A percentile compares a stretch with the other conserved stretches of the same genome.
Conservation (phyloP, 2,113 vertebrate species). For the Ptychochromis oligacanthus region DNA sequence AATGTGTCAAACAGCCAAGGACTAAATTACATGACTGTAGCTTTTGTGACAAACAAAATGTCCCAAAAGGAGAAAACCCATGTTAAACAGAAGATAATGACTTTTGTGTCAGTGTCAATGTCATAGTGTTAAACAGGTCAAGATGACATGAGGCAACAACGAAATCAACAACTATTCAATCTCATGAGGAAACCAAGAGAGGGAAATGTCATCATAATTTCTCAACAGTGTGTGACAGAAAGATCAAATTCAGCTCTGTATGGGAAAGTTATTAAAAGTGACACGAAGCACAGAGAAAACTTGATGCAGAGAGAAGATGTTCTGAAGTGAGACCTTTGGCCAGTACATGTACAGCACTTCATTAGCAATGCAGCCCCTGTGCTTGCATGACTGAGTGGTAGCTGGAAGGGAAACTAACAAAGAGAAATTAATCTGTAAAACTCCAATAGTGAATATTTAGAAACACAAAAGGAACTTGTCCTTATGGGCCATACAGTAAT, state of each 20-base stretch:
- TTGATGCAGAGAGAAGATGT: not conserved
- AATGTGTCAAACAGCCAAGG: not conserved
- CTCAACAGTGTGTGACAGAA: constrained; percentile 11
- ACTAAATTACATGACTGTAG: not conserved
- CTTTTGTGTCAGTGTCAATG: constrained; percentile 17
- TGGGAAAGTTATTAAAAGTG: not conserved
- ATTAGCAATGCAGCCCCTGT: not conserved
- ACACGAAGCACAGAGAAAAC: not conserved
- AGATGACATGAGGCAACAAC: constrained; percentile 20
- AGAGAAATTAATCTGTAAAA: not conserved
- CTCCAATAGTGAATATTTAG: not conserved
- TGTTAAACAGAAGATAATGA: constrained; percentile 5
- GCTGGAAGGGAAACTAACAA: not conserved
- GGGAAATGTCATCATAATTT: constrained; percentile 60
- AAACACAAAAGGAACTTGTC: not conserved
- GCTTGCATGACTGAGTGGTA: not conserved
- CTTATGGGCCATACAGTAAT: not conserved
- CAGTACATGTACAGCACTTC: not conserved
- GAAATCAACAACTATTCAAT: constrained; percentile 15
- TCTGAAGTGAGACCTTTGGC: not conserved
- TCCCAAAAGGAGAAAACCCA: not conserved
- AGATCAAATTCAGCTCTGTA: not conserved
- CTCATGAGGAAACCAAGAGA: constrained; percentile 47
- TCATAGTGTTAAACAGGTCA: constrained; percentile 20
- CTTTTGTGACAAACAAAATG: constrained; percentile 11